Evolutionary conservation across 2,797 vertebrate genomes (phyloP).

Genomic region (Acanthurus leucopareius): DNA sequence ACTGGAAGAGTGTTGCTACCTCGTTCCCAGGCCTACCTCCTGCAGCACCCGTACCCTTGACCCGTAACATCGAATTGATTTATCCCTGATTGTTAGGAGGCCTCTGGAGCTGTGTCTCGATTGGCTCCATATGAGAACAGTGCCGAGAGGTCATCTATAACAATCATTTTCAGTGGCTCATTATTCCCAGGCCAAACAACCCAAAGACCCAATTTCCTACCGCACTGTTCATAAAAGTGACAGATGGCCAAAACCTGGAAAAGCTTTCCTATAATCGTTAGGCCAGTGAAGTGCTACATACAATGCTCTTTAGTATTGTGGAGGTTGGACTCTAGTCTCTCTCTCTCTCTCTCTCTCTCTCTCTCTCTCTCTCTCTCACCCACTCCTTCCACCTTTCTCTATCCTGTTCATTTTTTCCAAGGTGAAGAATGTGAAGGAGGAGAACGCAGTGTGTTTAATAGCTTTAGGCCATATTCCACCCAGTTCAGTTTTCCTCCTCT

Average conservation of each 20-base stretch:
- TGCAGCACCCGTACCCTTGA: slow-evolving; percentile 67
- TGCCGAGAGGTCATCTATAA: slow-evolving; percentile 85
- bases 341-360: slow-evolving; percentile 44
- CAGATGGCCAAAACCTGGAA: slow-evolving; percentile 86
- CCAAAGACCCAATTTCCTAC: slow-evolving; percentile 86
- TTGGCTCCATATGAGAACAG: slow-evolving; percentile 84
- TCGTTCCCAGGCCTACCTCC: slow-evolving; percentile 77
- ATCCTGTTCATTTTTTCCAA: slow-evolving; percentile 78
- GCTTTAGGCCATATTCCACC: slow-evolving; percentile 76
- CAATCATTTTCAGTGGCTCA: slow-evolving; percentile 86
- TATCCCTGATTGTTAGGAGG: slow-evolving; percentile 85
- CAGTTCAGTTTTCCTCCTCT: slow-evolving; percentile 72
- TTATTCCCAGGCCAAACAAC: slow-evolving; percentile 85
- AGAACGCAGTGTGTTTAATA: slow-evolving; percentile 74
- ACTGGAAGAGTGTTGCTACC: slow-evolving; percentile 71
- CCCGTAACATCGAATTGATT: slow-evolving; percentile 84
- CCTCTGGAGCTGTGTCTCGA: slow-evolving; percentile 75
- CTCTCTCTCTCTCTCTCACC: slow-evolving; percentile 58
- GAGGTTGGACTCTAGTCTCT: slow-evolving; percentile 54
- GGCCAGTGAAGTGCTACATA: slow-evolving; percentile 70
- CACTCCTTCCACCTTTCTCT: slow-evolving; percentile 72
- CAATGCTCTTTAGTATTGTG: slow-evolving; percentile 75
- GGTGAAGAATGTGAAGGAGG: slow-evolving; percentile 75
- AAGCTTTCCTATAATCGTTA: slow-evolving; percentile 81
- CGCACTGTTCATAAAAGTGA: slow-evolving; percentile 87